Evolutionary conservation across 2,797 vertebrate genomes (phyloP).

Genomic region (Cygnus olor): DNA sequence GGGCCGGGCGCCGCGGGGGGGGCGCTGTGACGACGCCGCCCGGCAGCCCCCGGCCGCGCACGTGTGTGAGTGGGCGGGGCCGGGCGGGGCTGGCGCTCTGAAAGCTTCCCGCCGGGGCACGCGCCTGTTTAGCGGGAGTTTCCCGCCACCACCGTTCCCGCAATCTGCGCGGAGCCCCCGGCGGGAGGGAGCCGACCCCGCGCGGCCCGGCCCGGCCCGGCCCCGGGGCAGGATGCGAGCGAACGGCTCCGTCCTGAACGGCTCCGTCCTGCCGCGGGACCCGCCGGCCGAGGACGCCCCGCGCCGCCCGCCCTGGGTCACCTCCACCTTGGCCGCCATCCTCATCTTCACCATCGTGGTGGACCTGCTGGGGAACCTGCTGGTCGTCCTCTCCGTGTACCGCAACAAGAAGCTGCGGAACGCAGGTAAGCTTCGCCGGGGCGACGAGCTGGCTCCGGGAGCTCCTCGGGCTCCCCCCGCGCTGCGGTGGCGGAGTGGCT

Average conservation of each 20-base stretch:
- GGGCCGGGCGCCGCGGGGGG: neutral
- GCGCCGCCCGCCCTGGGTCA: conserved; percentile 88
- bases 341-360: conserved; percentile 95
- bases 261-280: conserved; percentile 76
- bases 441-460: neutral
- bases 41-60: neutral
- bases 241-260: conserved; percentile 87
- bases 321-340: conserved; percentile 86
- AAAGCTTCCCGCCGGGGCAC: neutral
- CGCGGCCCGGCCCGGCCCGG: neutral
- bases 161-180: no score
- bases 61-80: neutral
- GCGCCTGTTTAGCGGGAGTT: neutral
- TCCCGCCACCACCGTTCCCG: no score
- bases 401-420: conserved; percentile 95
- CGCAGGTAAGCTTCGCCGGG: conserved; percentile 85
- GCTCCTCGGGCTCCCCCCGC: neutral
- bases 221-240: conserved; percentile 78
- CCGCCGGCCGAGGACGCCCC: conserved; percentile 65
- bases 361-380: conserved; percentile 92
- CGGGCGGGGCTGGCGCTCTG: neutral
- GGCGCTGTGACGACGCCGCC: conserved; percentile 41
- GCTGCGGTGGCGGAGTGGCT: neutral
- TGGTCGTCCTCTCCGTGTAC: conserved; percentile 94
- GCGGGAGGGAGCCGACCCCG: neutral